A percentile compares a stretch with the other conserved stretches of the same genome.
Evolutionary conservation across 1,140 invertebrate species (phyloP).

Genomic region (Choristoneura fumiferana): DNA sequence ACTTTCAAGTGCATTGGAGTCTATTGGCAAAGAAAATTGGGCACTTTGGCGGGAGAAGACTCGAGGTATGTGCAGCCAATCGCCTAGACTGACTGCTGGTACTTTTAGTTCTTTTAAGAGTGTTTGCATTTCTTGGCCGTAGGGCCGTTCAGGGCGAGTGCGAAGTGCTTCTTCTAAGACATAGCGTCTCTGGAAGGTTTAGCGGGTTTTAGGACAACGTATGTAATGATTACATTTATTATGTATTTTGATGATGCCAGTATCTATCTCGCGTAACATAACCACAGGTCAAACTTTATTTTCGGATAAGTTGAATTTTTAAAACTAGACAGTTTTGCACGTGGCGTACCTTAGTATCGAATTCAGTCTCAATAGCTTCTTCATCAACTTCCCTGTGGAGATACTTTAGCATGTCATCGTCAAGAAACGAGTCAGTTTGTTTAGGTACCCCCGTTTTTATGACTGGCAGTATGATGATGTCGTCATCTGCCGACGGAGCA

Average conservation of each 20-base stretch:
- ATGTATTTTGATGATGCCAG: too few species aligned
- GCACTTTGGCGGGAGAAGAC: slow-evolving; percentile 82
- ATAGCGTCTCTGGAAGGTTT: slow-evolving; percentile 67
- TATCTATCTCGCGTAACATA: too few species aligned
- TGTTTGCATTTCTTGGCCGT: slow-evolving; percentile 59
- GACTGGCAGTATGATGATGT: slow-evolving; percentile 43
- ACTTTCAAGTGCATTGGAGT: slow-evolving; percentile 79
- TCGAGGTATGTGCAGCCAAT: slow-evolving; percentile 80
- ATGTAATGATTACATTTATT: too few species aligned
- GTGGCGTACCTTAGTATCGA: slow-evolving; percentile 83
- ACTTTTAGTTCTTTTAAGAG: slow-evolving; percentile 48
- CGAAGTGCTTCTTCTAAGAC: slow-evolving; percentile 83
- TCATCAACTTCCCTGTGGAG: slow-evolving; percentile 83
- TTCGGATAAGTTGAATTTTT: too few species aligned
- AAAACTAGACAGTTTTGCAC: too few species aligned
- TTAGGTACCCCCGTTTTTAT: slow-evolving; percentile 38
- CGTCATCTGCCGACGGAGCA: slow-evolving; percentile 46
- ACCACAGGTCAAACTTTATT: too few species aligned
- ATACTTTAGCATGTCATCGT: slow-evolving; percentile 81
- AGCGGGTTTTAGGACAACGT: neutral
- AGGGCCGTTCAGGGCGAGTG: slow-evolving; percentile 63
- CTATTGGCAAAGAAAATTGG: slow-evolving; percentile 82
- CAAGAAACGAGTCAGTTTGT: slow-evolving; percentile 78
- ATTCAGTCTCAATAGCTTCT: slow-evolving; percentile 84
- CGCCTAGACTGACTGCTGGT: slow-evolving; percentile 67